Percentiles rank a stretch among this genome's conserved stretches.
These are phyloP conservation scores for Drosophila subobscura DNA, from an alignment of 1,140 invertebrate genomes.

Conservation along the genomic window DNA sequence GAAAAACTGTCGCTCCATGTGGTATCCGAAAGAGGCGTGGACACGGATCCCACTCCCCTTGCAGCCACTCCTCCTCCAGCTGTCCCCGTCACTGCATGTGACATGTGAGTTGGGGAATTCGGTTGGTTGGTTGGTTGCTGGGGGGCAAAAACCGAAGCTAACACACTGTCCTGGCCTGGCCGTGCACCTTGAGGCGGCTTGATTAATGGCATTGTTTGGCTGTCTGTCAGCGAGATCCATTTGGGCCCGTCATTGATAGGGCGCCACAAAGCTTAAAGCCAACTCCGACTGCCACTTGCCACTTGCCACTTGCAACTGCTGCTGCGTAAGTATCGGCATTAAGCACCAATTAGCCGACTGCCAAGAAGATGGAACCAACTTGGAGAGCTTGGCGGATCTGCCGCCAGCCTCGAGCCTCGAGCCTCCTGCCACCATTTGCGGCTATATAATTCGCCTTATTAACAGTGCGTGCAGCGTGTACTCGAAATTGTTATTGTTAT, in stretches of 20 bases:
- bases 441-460: constrained; percentile 73
- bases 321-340: constrained; percentile 36
- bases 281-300: constrained; percentile 1
- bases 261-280: constrained; percentile 43
- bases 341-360: constrained; percentile 38
- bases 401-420: not conserved
- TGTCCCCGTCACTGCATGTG: constrained; percentile 33
- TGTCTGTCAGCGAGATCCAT: constrained; percentile 76
- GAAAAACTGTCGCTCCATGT: constrained; percentile 57
- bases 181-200: constrained; percentile 69
- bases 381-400: too few species aligned
- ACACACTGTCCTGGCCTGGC: constrained; percentile 11
- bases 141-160: constrained; percentile 24
- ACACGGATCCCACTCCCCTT: not conserved
- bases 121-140: not conserved
- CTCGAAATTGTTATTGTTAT: constrained; percentile 70
- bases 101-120: constrained; percentile 55
- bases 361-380: not conserved
- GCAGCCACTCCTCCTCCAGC: not conserved
- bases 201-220: constrained; percentile 74
- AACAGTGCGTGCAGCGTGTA: constrained; percentile 72
- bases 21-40: constrained; percentile 37
- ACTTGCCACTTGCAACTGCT: too few species aligned
- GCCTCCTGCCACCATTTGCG: constrained; percentile 39
- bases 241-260: constrained; percentile 66